A percentile compares a stretch with the other conserved stretches of the same genome.
These are phyloP conservation scores for Callorhinus ursinus DNA, from an alignment of 2,113 vertebrate species.

Conservation along the genomic window DNA sequence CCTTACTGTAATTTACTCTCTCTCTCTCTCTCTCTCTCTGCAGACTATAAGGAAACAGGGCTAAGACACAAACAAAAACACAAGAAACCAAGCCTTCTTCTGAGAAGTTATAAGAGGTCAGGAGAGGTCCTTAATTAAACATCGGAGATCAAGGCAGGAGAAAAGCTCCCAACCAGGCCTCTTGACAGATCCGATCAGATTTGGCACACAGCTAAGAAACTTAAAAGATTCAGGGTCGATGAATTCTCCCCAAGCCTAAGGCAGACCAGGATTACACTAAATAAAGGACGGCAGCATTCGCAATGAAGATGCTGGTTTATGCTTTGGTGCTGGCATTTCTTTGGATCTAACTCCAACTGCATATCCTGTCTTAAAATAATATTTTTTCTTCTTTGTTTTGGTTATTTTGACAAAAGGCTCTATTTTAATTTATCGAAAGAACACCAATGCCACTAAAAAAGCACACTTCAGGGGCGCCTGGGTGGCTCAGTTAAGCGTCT, in stretches of 20 bases:
- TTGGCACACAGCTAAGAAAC: neutral
- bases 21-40: neutral
- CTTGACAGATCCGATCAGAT: neutral
- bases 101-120: neutral
- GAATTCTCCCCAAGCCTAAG: neutral
- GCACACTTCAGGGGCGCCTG: neutral
- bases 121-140: neutral
- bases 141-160: neutral
- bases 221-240: neutral
- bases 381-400: neutral
- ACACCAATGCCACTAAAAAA: neutral
- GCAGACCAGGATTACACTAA: neutral
- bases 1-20: neutral
- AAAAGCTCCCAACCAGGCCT: neutral
- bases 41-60: neutral
- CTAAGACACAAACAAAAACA: neutral
- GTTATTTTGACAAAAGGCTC: slow-evolving; percentile 39
- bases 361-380: neutral
- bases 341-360: neutral
- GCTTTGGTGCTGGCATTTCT: neutral
- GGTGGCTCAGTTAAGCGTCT: neutral
- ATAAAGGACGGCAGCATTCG: neutral
- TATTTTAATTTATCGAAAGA: slow-evolving; percentile 29
- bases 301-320: neutral
- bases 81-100: neutral